phyloP scores from a whole-genome alignment of 2,113 vertebrate species.

The Brachyhypopomus occidentalis region DNA sequence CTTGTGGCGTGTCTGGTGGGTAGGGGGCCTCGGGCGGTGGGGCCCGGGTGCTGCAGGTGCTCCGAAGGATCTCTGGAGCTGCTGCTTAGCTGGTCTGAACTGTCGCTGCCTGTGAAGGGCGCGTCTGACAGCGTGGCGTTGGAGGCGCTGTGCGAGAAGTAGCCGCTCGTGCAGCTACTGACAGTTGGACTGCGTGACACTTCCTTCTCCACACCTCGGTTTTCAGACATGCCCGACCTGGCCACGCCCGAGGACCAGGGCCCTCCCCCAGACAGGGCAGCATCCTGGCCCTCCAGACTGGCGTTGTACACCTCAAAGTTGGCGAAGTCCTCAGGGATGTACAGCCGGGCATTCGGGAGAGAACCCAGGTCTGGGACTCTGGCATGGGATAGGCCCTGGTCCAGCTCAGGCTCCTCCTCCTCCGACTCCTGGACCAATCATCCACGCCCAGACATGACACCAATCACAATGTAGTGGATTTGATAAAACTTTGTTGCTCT shows the following conservation, averaged over 20 bases:
- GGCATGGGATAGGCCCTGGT: constrained; percentile 47
- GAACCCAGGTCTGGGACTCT: constrained; percentile 53
- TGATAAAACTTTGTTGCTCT: background rate
- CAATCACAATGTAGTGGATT: constrained; percentile 9
- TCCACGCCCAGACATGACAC: constrained; percentile 18
- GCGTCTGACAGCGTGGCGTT: constrained; percentile 92
- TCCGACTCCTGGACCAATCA: constrained; percentile 86
- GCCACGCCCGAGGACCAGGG: constrained; percentile 74
- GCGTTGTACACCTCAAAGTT: constrained; percentile 98
- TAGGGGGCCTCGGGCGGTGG: constrained; percentile 49
- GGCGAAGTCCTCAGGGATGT: constrained; percentile 92
- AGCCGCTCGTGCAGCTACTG: constrained; percentile 97
- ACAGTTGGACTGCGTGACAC: constrained; percentile 90
- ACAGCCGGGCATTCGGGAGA: constrained; percentile 76
- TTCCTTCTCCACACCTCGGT: constrained; percentile 79
- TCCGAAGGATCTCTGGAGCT: constrained; percentile 73
- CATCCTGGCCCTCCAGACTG: constrained; percentile 84
- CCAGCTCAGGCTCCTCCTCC: constrained; percentile 80
- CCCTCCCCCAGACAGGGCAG: constrained; percentile 65
- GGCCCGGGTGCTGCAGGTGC: constrained; percentile 59
- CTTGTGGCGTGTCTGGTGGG: constrained; percentile 79
- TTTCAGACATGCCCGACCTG: constrained; percentile 63
- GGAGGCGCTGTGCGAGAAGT: constrained; percentile 97
- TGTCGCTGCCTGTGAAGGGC: constrained; percentile 86
- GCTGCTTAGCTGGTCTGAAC: constrained; percentile 85